phyloP scores from a whole-genome alignment of 1,140 invertebrate species.

The Ptiloglossa arizonensis region DNA sequence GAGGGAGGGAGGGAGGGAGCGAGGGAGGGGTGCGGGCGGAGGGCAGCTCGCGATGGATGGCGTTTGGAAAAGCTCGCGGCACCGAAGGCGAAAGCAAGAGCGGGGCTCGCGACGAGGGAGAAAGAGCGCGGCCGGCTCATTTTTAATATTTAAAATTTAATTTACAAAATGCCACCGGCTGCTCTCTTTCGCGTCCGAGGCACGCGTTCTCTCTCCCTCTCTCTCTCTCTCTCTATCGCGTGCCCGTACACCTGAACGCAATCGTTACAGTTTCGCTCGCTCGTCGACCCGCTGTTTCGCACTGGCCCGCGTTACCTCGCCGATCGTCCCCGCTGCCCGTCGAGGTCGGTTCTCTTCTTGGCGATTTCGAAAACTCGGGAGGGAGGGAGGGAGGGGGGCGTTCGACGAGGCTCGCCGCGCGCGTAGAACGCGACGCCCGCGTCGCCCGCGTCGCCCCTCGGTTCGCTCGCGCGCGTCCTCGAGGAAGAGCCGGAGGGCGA shows the following conservation, averaged over 20 bases:
- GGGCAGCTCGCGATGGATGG: conserved; percentile 58
- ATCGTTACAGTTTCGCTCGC: conserved; percentile 41
- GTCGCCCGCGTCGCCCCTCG: background rate
- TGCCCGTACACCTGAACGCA: conserved; percentile 37
- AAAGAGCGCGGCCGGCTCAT: conserved; percentile 66
- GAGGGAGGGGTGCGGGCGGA: background rate
- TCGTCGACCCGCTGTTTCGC: background rate
- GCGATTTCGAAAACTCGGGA: too few species aligned
- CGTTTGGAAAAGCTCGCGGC: conserved; percentile 62
- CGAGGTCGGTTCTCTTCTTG: conserved; percentile 10
- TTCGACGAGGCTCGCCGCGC: conserved; percentile 1
- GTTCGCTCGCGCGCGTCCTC: background rate
- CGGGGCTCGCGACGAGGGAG: conserved; percentile 11
- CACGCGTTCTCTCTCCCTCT: too few species aligned
- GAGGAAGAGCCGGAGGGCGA: conserved; percentile 39
- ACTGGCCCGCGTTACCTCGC: background rate
- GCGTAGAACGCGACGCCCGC: background rate
- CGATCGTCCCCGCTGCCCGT: background rate
- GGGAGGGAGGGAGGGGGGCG: too few species aligned
- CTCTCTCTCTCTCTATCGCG: background rate
- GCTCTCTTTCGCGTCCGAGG: conserved; percentile 54
- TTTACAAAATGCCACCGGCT: conserved; percentile 77
- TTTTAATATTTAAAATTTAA: conserved; percentile 81
- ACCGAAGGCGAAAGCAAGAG: conserved; percentile 61
- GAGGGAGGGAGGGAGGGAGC: background rate